Conservation (phyloP, 2,113 vertebrate species). For the Perccottus glenii region DNA sequence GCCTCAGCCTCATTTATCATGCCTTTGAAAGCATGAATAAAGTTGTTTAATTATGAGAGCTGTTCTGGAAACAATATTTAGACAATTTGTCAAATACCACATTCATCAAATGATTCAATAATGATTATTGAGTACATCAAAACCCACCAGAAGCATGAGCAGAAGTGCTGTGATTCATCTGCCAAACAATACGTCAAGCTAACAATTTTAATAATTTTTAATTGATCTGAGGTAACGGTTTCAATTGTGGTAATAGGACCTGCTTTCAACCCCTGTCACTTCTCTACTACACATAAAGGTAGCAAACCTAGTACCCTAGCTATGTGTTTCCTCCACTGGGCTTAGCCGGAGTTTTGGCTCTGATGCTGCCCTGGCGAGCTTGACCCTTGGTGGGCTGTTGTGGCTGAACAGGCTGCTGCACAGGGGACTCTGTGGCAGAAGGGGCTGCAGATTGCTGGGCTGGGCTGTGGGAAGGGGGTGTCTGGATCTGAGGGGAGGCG, state of each 20-base stretch:
- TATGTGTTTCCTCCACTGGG: conserved; percentile 74
- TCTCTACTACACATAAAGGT: background rate
- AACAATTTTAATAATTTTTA: background rate
- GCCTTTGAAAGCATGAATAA: conserved; percentile 17
- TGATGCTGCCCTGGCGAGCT: conserved; percentile 78
- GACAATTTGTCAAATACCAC: conserved; percentile 7
- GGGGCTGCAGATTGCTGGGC: conserved; percentile 73
- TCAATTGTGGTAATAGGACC: background rate
- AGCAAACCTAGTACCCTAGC: conserved; percentile 38
- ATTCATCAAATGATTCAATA: conserved; percentile 1
- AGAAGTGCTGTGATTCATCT: conserved; percentile 10
- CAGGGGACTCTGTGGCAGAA: conserved; percentile 73
- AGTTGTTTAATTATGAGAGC: conserved; percentile 12
- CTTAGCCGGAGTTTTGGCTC: conserved; percentile 85
- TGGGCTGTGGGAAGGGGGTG: conserved; percentile 83
- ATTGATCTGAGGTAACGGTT: background rate
- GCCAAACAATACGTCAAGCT: background rate
- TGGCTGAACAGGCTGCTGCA: conserved; percentile 74
- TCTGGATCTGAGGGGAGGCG: conserved; percentile 85
- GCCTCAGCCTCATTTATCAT: conserved; percentile 39
- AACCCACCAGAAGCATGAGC: conserved; percentile 9
- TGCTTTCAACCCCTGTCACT: background rate
- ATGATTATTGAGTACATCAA: conserved; percentile 7
- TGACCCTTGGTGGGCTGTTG: conserved; percentile 80
- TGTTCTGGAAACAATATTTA: conserved; percentile 6